Conservation (phyloP, 1,140 invertebrate genomes). For the Asobara japonica region DNA sequence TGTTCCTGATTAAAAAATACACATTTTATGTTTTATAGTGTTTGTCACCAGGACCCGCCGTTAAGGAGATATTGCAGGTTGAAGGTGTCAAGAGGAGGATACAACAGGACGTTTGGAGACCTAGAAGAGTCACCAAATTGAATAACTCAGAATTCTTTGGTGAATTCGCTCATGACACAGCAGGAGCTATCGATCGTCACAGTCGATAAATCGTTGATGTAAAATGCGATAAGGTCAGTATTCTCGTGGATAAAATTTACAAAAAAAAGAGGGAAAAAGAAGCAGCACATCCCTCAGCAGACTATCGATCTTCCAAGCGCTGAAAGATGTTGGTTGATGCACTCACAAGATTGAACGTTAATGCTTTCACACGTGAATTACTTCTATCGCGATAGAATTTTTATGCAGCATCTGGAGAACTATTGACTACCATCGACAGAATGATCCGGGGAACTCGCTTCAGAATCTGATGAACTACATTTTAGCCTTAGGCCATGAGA, state of each 20-base stretch:
- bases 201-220: neutral
- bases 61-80: too few relatives aligned
- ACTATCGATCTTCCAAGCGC: neutral
- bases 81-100: too few relatives aligned
- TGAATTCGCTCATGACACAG: neutral
- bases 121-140: neutral
- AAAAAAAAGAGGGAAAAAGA: neutral
- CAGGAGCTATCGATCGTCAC: neutral
- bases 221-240: neutral
- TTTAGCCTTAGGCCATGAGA: too few relatives aligned
- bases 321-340: neutral
- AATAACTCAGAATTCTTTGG: constrained; percentile 2
- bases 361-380: constrained; percentile 7
- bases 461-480: neutral
- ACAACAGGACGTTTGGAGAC: too few relatives aligned
- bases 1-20: too few relatives aligned
- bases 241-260: neutral
- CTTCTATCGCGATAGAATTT: constrained; percentile 8
- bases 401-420: neutral
- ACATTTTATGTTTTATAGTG: too few relatives aligned
- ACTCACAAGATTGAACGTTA: constrained; percentile 13
- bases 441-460: neutral
- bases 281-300: neutral
- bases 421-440: neutral
- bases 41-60: too few relatives aligned